Evolutionary conservation across 2,113 vertebrate species (phyloP).

Genomic region (Mormyrus iriodes): DNA sequence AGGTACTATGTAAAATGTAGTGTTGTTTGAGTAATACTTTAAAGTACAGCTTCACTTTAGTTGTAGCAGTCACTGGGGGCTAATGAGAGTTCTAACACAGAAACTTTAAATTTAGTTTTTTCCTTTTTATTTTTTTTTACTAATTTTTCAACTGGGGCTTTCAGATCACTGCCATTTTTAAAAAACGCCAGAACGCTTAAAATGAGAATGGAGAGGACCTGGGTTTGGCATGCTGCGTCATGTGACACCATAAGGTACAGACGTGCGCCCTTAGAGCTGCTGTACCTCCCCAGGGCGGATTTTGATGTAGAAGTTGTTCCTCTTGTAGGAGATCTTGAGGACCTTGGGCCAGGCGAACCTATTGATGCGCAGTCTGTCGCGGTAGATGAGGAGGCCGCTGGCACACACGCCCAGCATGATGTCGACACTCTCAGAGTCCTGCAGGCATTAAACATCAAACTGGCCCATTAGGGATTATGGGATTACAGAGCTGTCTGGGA

Average conservation of each 20-base stretch:
- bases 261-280: too few species aligned
- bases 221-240: neutral
- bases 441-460: neutral
- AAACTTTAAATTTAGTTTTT: neutral
- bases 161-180: neutral
- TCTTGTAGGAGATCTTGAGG: slow-evolving; percentile 96
- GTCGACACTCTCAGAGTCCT: slow-evolving; percentile 95
- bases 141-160: neutral
- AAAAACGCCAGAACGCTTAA: neutral
- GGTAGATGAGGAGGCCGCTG: slow-evolving; percentile 89
- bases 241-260: neutral
- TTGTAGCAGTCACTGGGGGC: too few species aligned
- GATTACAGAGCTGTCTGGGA: neutral
- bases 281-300: slow-evolving; percentile 91
- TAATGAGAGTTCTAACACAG: neutral
- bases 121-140: neutral
- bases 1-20: neutral
- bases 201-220: neutral
- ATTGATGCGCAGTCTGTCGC: slow-evolving; percentile 92
- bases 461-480: neutral
- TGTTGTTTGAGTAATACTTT: neutral
- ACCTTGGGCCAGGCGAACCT: slow-evolving; percentile 97
- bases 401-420: slow-evolving; percentile 95
- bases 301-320: slow-evolving; percentile 99
- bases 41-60: neutral